Percentiles rank a stretch among this genome's conserved stretches.
Evolutionary conservation across 1,140 invertebrate genomes (phyloP).

Genomic region (Caenorhabditis briggsae): DNA sequence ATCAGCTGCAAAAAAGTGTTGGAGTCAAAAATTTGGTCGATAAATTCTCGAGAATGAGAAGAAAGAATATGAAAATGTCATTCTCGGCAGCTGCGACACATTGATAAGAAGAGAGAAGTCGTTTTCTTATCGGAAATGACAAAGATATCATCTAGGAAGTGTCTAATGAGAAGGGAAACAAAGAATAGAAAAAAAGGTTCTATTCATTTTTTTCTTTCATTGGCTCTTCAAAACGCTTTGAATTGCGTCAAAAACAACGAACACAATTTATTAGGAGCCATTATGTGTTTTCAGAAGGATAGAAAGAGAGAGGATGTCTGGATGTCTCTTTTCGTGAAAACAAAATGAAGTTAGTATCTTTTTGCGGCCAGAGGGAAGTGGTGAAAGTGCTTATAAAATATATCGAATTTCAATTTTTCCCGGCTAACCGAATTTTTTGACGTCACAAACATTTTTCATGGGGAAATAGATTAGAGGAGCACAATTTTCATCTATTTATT

Average conservation of each 20-base stretch:
- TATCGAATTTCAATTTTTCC: constrained; percentile 29
- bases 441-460: neutral
- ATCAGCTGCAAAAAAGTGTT: neutral
- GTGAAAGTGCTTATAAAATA: constrained; percentile 11
- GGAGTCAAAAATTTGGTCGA: neutral
- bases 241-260: constrained; percentile 19
- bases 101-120: neutral
- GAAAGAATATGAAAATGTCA: neutral
- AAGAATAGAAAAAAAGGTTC: neutral
- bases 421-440: neutral
- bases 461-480: constrained; percentile 14
- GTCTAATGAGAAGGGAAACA: neutral
- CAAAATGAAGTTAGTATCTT: constrained; percentile 36
- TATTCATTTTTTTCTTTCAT: neutral
- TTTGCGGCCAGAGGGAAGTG: neutral
- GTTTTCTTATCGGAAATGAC: neutral
- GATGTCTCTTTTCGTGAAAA: neutral
- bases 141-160: neutral
- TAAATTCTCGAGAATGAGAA: neutral
- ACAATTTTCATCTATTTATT: constrained; percentile 21
- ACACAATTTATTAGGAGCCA: constrained; percentile 37
- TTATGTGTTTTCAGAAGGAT: constrained; percentile 8
- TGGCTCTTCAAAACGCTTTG: neutral
- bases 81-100: neutral
- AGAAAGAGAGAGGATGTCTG: neutral